Base-by-base conservation (phyloP, 1,140 invertebrate genomes). In the Maconellicoccus hirsutus region DNA sequence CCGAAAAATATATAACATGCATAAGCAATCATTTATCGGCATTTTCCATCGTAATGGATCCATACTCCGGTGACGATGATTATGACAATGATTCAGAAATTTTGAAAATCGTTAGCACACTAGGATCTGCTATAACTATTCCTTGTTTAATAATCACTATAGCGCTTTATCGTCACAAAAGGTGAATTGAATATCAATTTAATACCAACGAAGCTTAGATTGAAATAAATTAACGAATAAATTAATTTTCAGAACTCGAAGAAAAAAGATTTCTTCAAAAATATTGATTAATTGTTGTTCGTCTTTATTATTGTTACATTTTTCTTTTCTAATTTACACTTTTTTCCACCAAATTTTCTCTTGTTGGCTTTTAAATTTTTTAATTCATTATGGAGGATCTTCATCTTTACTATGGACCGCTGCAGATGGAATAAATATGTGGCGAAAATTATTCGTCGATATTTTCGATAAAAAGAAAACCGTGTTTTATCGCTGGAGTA, bases 361-460 rank as follows among this genome's bases (percentile, higher is more conserved):
- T 12, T 66, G 61, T 19, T 66, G 21, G 61, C 10, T 66, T 66
- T 25, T 23, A 23, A 66, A 66, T 25, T 66, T 66, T 25, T 23
- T 66, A 6, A 4, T 26, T 26, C 61, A 66, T 16, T 66, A 66
- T 19, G 21, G 21, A 25, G 61, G 2, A 26, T 26, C 25, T 3
- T 23, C 61, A 4, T 6, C 10, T 10, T 66, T 66, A 23, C 19
- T 66, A 16, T 66, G 61, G 61, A 66, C 22, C 2, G 61, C 61
- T 4, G 61, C 61, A 12, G 61, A 66, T 66, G 61, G 61, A 23
- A 66, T 66, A 25, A 66, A 66, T 66, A 66, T 66, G 61, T 66
- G 61, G 61, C 10, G 61, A 25, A 66, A 25, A 66, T 23, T 66
- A 26, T 66, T 66, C 19, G 25, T 26, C 10, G 61, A 66, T 23